phyloP scores from a whole-genome alignment of 2,113 vertebrate species.

The Sardina pilchardus region DNA sequence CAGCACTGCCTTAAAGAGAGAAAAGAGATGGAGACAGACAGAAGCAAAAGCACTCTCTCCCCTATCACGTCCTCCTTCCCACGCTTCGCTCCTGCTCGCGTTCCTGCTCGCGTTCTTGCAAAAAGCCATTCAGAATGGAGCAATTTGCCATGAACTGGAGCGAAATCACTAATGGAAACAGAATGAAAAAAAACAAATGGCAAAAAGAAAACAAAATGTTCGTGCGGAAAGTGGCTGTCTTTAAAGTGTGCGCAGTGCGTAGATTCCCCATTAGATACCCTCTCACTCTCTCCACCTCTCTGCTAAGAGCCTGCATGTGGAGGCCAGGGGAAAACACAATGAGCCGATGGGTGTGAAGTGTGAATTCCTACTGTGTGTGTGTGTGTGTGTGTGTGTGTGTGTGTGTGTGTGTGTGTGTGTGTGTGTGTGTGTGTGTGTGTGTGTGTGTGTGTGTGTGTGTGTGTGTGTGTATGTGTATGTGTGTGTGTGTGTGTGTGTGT shows the following conservation, averaged over 20 bases:
- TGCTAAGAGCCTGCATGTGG: not conserved
- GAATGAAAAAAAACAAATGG: not conserved
- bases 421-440: not conserved
- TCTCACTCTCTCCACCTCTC: not conserved
- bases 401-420: not conserved
- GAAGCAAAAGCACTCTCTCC: conserved; percentile 1
- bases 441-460: not conserved
- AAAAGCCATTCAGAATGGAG: not conserved
- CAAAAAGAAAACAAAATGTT: not conserved
- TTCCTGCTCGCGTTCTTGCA: not conserved
- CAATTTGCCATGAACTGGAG: not conserved
- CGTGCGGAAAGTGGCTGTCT: not conserved
- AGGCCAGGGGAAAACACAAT: not conserved
- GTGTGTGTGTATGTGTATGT: not conserved
- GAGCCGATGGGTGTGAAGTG: no score
- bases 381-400: not conserved
- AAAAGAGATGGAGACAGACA: conserved; percentile 8
- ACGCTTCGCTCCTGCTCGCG: not conserved
- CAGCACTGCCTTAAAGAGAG: not conserved
- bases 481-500: conserved; percentile 14
- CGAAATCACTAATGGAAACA: not conserved
- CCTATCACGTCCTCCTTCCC: not conserved
- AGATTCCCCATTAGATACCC: not conserved
- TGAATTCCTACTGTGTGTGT: not conserved
- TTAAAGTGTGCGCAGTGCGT: not conserved